Evolutionary conservation across 2,888 invertebrate species (phyloP).

Genomic region (Pammene aurita): DNA sequence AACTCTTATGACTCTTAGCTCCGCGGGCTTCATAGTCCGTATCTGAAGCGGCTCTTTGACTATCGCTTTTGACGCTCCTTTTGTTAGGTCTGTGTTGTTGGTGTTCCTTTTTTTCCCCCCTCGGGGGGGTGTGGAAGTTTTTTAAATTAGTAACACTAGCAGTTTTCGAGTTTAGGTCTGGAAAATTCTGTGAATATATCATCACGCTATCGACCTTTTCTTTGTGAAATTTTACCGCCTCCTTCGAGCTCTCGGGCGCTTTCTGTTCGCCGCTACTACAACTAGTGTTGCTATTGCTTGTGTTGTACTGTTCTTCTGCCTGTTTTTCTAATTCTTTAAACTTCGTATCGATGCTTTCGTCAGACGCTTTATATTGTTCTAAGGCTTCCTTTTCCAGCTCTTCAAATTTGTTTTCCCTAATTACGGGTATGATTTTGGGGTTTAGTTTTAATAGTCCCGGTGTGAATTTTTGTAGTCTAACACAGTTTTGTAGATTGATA

Average conservation of each 20-base stretch:
- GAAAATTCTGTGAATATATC: constrained; percentile 78
- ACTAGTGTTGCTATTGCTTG: constrained; percentile 77
- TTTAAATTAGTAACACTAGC: constrained; percentile 78
- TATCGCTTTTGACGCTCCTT: constrained; percentile 63
- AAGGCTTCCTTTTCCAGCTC: constrained; percentile 84
- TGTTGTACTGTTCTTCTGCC: constrained; percentile 86
- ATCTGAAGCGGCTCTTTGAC: constrained; percentile 72
- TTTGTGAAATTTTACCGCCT: constrained; percentile 72
- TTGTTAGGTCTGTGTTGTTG: constrained; percentile 62
- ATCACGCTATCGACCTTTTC: constrained; percentile 75
- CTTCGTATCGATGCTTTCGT: constrained; percentile 83
- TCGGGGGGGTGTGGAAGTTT: constrained; percentile 81
- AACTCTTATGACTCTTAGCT: constrained; percentile 62
- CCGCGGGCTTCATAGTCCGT: constrained; percentile 73
- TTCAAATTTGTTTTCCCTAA: constrained; percentile 76
- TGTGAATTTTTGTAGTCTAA: constrained; percentile 68
- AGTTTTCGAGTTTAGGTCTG: constrained; percentile 69
- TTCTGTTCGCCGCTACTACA: constrained; percentile 76
- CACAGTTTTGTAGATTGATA: constrained; percentile 62
- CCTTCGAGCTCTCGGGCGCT: constrained; percentile 54
- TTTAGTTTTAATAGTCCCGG: constrained; percentile 74
- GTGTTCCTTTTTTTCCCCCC: constrained; percentile 80
- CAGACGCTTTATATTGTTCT: constrained; percentile 84
- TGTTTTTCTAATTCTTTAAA: constrained; percentile 86
- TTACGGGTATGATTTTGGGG: constrained; percentile 68